Base-by-base conservation (phyloP, 2,797 vertebrate genomes). In the Chelidonichthys spinosus region DNA sequence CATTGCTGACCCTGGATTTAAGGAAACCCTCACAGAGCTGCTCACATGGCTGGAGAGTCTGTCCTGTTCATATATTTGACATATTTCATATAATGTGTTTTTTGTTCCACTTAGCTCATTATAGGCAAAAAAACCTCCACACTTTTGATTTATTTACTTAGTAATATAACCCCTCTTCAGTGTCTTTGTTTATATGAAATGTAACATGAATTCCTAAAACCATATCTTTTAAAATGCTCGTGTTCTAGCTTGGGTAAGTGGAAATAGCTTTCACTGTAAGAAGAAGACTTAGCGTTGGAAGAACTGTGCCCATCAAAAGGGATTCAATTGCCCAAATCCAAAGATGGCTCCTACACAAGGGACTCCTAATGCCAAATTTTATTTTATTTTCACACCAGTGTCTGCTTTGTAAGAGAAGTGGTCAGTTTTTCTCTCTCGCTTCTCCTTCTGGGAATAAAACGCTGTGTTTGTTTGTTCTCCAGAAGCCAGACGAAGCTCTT, bases 401-500 rank as follows among this genome's bases (percentile, higher is more conserved):
- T 58, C 59, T 33, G 17, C 37, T 74, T 71, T 72, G 70, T 50
- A 5, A 43, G 18, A 53, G 40, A 62, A 47, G 33, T 4, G 42
- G 3, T 60, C 59, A 39, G 55, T 72, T 78, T 85, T 44, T 15
- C 7, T 18, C 6, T 56, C 47, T 61, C 15, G 60, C n/a, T 53
- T 76, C 46, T 66, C 64, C 18, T 65, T 63, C 36, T 63, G 44
- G 74, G 55, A 81, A 47, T 55, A 7, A 82, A 79, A 75, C 0
- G 66, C 72, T 81, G 74, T 11, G 56, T 72, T 74, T 79, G 79
- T 76, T 77, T 73, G 61, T 43, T 78, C 63, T 77, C 68, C 54
- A 78, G 56, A 69, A 62, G 15, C 76, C 50, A 46, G 61, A 52
- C 36, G 3, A 82, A 83, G 78, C 79, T 80, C 44, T 78, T 89